Conservation (phyloP, 2,797 vertebrate species). For the Paguma larvata region DNA sequence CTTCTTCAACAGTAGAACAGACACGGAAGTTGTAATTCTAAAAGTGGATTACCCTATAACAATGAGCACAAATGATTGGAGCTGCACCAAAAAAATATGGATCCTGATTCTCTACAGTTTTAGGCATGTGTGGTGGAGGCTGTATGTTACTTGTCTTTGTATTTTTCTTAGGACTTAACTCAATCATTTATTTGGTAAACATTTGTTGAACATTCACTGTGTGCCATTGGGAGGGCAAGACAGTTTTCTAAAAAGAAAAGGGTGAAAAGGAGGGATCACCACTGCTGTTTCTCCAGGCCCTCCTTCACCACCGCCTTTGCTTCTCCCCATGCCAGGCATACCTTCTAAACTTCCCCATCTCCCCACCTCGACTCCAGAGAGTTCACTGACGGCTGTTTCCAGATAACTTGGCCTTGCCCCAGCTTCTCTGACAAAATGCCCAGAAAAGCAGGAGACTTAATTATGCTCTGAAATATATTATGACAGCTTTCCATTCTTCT, state of each 20-base stretch:
- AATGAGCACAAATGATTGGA: background rate
- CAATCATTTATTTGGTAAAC: background rate
- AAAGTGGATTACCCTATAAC: background rate
- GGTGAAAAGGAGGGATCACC: background rate
- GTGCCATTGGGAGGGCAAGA: background rate
- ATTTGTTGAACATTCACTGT: background rate
- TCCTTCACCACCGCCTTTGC: background rate
- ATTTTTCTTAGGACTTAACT: background rate
- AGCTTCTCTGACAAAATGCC: background rate
- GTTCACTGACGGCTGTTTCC: background rate
- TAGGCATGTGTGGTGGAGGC: background rate
- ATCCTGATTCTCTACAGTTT: background rate
- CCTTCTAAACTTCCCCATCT: background rate
- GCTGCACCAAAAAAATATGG: background rate
- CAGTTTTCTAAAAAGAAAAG: background rate
- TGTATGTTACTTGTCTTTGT: background rate
- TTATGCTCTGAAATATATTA: background rate
- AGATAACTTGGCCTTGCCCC: background rate
- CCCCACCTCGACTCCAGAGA: background rate
- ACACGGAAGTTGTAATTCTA: background rate
- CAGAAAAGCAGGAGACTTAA: background rate
- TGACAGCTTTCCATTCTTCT: background rate
- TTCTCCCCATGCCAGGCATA: background rate
- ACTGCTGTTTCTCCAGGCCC: background rate
- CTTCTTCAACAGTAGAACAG: background rate